Percentiles rank a stretch among this genome's conserved stretches.
Evolutionary conservation across 2,888 invertebrate species (phyloP).

Genomic region (Allacma fusca): DNA sequence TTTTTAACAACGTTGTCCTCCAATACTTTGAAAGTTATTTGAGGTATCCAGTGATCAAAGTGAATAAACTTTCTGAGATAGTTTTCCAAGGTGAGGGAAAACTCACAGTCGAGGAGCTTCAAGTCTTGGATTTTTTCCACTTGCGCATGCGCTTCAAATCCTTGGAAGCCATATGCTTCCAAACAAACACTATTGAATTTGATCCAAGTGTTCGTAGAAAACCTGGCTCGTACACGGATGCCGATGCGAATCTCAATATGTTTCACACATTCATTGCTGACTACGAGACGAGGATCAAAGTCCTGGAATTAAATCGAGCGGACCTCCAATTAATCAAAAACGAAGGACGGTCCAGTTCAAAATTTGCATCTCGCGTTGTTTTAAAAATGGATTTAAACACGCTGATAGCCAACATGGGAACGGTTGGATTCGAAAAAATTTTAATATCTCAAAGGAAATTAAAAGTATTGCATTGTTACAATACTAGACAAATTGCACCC

Average conservation of each 20-base stretch:
- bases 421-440: neutral
- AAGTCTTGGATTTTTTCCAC: conserved; percentile 23
- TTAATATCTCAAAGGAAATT: neutral
- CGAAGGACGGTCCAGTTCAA: neutral
- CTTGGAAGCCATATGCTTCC: neutral
- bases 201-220: neutral
- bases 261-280: neutral
- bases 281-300: neutral
- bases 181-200: neutral
- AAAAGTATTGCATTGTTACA: neutral
- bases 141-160: neutral
- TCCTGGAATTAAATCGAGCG: conserved; percentile 17
- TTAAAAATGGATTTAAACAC: neutral
- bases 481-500: neutral
- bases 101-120: neutral
- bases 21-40: conserved; percentile 14
- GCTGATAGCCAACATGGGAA: neutral
- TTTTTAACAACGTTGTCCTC: neutral
- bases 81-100: neutral
- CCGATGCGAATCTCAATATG: neutral
- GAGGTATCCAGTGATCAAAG: neutral
- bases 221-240: neutral
- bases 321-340: neutral
- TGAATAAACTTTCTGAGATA: neutral
- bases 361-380: neutral